Evolutionary conservation across 2,888 invertebrate species (phyloP).

Genomic region (Brenthis hecate): DNA sequence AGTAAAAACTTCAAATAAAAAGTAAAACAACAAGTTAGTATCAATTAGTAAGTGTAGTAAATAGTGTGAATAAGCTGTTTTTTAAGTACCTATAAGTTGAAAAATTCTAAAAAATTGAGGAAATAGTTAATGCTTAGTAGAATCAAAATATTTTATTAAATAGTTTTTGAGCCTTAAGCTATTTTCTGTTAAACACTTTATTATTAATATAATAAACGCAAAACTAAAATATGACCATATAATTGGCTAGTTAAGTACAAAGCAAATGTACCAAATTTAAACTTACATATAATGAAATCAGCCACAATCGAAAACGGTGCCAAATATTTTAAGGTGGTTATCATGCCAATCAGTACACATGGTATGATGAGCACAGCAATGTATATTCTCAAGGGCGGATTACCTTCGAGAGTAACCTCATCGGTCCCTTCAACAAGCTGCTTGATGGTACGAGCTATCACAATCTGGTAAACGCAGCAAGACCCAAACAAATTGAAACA

Average conservation of each 20-base stretch:
- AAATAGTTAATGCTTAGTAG: too few species aligned
- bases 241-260: neutral
- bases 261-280: neutral
- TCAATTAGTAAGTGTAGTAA: too few species aligned
- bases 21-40: too few species aligned
- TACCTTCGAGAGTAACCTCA: conserved; percentile 35
- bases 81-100: too few species aligned
- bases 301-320: conserved; percentile 60
- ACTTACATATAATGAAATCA: conserved; percentile 52
- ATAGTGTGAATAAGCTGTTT: too few species aligned
- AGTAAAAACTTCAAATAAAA: too few species aligned
- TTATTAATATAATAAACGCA: too few species aligned
- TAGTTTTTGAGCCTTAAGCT: too few species aligned
- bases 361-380: conserved; percentile 51
- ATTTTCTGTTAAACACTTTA: too few species aligned
- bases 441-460: conserved; percentile 49
- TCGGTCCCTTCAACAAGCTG: conserved; percentile 50
- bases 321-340: conserved; percentile 53
- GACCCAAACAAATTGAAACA: conserved; percentile 50
- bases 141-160: too few species aligned
- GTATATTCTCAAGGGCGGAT: conserved; percentile 44
- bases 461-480: conserved; percentile 52
- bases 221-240: too few species aligned
- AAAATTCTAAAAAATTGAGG: too few species aligned
- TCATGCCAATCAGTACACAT: conserved; percentile 52